Percentiles rank a stretch among this genome's conserved stretches.
phyloP scores from a whole-genome alignment of 1,140 invertebrate species.

The Drosophila simulans region DNA sequence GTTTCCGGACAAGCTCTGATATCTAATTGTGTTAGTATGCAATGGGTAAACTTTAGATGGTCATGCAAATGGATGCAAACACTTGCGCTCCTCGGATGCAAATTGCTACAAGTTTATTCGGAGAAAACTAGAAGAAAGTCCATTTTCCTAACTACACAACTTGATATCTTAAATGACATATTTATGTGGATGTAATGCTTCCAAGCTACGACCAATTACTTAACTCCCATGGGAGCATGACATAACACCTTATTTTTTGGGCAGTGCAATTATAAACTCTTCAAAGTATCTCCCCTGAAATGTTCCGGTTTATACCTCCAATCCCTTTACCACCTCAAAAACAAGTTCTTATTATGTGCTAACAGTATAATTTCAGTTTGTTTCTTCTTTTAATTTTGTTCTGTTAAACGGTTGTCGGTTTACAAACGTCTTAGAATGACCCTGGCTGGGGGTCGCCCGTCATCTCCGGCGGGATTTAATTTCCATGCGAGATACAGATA shows the following conservation, averaged over 20 bases:
- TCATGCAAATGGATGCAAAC: constrained; percentile 41
- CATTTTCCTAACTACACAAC: background rate
- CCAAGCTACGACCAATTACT: background rate
- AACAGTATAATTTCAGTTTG: constrained; percentile 36
- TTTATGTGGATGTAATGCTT: too few relatives aligned
- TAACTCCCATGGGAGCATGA: constrained; percentile 37
- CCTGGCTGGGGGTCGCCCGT: constrained; percentile 45
- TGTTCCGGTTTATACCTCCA: constrained; percentile 42
- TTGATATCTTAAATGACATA: too few relatives aligned
- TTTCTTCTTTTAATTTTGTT: constrained; percentile 30
- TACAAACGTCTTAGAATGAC: constrained; percentile 53
- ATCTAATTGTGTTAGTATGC: constrained; percentile 77
- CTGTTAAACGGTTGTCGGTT: constrained; percentile 56
- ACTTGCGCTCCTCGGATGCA: constrained; percentile 22
- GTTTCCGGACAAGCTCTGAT: constrained; percentile 69
- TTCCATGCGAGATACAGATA: constrained; percentile 43
- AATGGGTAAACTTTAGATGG: constrained; percentile 38
- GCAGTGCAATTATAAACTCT: constrained; percentile 33
- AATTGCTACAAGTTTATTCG: constrained; percentile 8
- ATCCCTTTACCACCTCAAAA: constrained; percentile 20
- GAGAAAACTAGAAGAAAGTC: background rate
- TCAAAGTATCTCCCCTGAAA: constrained; percentile 41
- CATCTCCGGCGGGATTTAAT: constrained; percentile 55
- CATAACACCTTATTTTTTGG: constrained; percentile 38
- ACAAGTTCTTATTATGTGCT: constrained; percentile 48